phyloP scores from a whole-genome alignment of 37 sponge, comb jelly and placozoan genomes.

The Halisarca cf. caerulea region DNA sequence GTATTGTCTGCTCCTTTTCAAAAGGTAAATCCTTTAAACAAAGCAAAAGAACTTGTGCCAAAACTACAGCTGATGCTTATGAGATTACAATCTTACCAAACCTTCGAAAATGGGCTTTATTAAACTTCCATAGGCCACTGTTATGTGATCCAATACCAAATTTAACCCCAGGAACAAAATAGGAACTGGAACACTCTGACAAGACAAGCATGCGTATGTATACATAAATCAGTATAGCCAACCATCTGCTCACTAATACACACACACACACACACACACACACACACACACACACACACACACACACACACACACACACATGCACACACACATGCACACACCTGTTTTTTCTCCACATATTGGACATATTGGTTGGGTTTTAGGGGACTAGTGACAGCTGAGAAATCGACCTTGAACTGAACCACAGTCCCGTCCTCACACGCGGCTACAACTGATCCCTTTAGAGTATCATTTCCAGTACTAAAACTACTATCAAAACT shows the following conservation, averaged over 20 bases:
- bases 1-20: neutral
- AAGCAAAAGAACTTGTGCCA: too few species aligned
- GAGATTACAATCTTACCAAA: neutral
- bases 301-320: conserved; percentile 16
- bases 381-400: too few species aligned
- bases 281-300: conserved; percentile 10
- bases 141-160: neutral
- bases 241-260: neutral
- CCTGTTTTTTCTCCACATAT: conserved; percentile 3
- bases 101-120: neutral
- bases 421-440: neutral
- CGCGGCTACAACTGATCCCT: neutral
- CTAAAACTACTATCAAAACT: neutral
- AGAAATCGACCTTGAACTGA: neutral
- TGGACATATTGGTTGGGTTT: neutral
- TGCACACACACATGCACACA: conserved; percentile 1
- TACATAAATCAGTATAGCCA: neutral
- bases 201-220: neutral
- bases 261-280: neutral
- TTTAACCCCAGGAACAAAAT: conserved; percentile 6
- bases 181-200: conserved; percentile 4
- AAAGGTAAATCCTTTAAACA: neutral
- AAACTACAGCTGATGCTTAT: too few species aligned
- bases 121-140: neutral
- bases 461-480: neutral